Conservation (phyloP, 1,140 invertebrate genomes). For the Brachionus plicatilis region DNA sequence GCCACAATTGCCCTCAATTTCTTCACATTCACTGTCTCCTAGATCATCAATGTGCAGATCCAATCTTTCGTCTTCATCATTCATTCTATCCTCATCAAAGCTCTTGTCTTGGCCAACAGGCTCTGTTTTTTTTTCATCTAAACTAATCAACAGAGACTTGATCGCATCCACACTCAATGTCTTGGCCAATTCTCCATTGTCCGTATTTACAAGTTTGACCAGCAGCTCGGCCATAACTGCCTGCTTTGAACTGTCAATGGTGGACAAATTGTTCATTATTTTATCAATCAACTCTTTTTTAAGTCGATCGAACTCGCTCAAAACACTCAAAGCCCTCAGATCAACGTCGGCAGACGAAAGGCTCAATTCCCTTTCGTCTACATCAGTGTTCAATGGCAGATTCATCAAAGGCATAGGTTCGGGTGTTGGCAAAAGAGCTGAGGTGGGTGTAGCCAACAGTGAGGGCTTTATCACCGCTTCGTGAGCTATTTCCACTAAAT, state of each 20-base stretch:
- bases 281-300: constrained; percentile 35
- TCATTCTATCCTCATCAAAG: neutral
- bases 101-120: neutral
- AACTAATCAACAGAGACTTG: neutral
- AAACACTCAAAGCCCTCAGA: neutral
- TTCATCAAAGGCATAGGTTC: constrained; percentile 21
- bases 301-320: neutral
- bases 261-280: constrained; percentile 29
- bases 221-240: neutral
- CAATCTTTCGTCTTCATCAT: neutral
- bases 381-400: neutral
- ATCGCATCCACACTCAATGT: neutral
- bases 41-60: constrained; percentile 13
- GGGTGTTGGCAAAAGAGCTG: neutral
- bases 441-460: neutral
- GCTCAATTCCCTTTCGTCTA: neutral
- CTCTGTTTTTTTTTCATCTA: neutral
- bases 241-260: neutral
- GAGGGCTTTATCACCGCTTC: neutral
- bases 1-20: neutral
- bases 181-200: neutral
- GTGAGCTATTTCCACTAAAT: neutral
- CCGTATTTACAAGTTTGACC: constrained; percentile 37
- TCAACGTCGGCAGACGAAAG: neutral
- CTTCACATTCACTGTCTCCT: neutral